phyloP scores from a whole-genome alignment of 2,888 invertebrate species.

The Ariolimax columbianus region DNA sequence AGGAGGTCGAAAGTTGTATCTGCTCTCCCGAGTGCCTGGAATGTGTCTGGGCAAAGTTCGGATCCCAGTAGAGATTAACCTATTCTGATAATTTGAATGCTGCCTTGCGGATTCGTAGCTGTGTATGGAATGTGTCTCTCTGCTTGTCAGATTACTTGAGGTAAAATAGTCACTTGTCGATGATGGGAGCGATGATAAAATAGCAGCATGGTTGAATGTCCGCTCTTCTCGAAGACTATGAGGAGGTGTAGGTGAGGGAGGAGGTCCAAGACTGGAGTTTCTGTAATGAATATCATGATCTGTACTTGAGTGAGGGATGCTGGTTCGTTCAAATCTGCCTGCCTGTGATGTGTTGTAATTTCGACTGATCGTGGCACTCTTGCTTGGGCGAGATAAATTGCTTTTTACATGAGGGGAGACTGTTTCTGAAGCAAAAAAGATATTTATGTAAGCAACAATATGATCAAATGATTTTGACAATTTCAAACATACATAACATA shows the following conservation, averaged over 20 bases:
- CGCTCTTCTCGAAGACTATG: constrained; percentile 16
- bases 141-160: background rate
- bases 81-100: background rate
- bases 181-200: constrained; percentile 18
- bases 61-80: background rate
- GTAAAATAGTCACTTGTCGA: constrained; percentile 38
- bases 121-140: background rate
- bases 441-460: background rate
- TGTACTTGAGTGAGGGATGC: constrained; percentile 53
- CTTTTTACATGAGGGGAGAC: background rate
- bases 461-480: background rate
- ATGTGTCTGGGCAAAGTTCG: constrained; percentile 25
- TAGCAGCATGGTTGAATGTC: background rate
- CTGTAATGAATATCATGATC: constrained; percentile 52
- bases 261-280: constrained; percentile 19
- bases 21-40: constrained; percentile 29
- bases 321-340: constrained; percentile 27
- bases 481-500: background rate
- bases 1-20: constrained; percentile 34
- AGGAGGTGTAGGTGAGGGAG: constrained; percentile 42
- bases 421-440: background rate
- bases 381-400: background rate
- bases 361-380: constrained; percentile 8
- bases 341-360: background rate
- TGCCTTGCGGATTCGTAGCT: background rate